These are phyloP conservation scores for Huso huso DNA, from an alignment of 2,797 vertebrate genomes.

Conservation along the genomic window DNA sequence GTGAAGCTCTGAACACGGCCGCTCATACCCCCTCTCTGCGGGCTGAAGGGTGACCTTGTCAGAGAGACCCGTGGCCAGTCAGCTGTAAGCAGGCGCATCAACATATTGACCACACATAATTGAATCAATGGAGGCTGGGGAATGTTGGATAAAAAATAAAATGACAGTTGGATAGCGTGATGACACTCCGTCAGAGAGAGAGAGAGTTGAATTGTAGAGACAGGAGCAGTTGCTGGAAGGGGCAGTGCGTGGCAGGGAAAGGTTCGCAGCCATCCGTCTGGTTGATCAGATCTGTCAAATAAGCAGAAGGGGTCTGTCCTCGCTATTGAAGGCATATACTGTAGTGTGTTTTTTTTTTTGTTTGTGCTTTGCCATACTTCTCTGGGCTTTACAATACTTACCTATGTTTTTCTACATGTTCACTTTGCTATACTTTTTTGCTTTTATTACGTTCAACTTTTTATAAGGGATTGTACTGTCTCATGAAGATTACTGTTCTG, in stretches of 20 bases:
- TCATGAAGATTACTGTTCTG: no score
- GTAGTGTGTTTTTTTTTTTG: no score
- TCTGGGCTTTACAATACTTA: no score
- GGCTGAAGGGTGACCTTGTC: conserved; percentile 12
- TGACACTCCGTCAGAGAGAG: background rate
- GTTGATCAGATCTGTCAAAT: no score
- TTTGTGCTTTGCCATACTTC: no score
- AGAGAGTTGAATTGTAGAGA: conserved; percentile 7
- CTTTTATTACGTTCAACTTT: no score
- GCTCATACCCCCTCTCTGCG: background rate
- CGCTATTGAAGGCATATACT: no score
- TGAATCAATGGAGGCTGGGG: conserved; percentile 10
- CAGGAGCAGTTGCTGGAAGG: background rate
- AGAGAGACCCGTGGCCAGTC: background rate
- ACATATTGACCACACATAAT: conserved; percentile 15
- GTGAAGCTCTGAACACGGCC: background rate
- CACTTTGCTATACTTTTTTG: no score
- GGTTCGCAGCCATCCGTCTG: no score
- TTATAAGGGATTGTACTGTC: no score
- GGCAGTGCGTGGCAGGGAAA: background rate
- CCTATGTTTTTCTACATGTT: no score
- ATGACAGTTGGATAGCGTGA: conserved; percentile 7
- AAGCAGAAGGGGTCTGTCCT: no score
- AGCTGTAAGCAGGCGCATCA: background rate
- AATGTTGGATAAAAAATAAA: background rate